Percentiles rank a stretch among this genome's conserved stretches.
Conservation (phyloP, 2,113 vertebrate species). For the Urocolius indicus region DNA sequence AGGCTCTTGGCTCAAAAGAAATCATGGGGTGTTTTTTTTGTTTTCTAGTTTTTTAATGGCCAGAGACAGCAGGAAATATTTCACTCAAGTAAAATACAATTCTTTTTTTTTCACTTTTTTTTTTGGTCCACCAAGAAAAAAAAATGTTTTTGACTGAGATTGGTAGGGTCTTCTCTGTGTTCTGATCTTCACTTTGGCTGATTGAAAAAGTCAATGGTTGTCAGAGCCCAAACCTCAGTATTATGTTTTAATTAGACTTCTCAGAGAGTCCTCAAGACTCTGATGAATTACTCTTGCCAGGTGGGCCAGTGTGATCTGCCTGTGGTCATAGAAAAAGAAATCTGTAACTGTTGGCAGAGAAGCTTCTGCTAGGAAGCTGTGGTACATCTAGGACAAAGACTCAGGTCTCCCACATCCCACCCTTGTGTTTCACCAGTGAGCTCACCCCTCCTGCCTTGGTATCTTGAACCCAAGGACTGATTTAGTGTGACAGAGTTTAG, state of each 20-base stretch:
- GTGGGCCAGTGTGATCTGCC: not conserved
- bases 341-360: not conserved
- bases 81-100: not conserved
- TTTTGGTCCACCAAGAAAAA: not conserved
- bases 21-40: not conserved
- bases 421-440: not conserved
- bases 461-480: rapidly evolving
- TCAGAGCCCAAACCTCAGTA: not conserved
- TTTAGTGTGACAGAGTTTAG: not conserved
- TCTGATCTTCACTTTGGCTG: not conserved
- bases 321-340: not conserved
- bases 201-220: not conserved
- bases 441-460: not conserved
- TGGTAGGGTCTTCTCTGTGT: not conserved
- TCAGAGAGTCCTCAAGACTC: not conserved
- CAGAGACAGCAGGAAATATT: not conserved
- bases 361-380: not conserved
- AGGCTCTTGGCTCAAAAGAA: not conserved
- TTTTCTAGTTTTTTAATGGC: not conserved
- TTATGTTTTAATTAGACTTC: not conserved
- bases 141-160: not conserved
- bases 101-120: not conserved
- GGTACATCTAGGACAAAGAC: not conserved
- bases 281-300: not conserved
- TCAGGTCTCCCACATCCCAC: not conserved